phyloP scores from a whole-genome alignment of 1,140 invertebrate genomes.

The Coenobita brevimanus region DNA sequence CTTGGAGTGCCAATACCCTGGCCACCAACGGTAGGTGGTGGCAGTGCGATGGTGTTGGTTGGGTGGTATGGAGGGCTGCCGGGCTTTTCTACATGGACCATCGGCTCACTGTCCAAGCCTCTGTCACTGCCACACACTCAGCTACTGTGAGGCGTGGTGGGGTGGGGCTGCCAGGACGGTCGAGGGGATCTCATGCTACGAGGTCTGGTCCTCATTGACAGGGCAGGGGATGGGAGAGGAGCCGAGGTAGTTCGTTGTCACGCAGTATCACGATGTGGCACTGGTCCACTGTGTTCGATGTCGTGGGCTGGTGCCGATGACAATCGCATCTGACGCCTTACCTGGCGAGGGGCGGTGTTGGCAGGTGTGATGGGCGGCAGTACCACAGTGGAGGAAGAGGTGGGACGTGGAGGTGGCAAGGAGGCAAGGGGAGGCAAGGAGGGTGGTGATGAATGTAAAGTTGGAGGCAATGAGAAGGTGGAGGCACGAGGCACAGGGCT shows the following conservation, averaged over 20 bases:
- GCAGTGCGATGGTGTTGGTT: too few species aligned
- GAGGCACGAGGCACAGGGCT: conserved; percentile 21
- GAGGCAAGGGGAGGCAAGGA: conserved; percentile 49
- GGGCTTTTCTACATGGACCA: too few species aligned
- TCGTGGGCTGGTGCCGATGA: conserved; percentile 53
- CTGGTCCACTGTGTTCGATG: conserved; percentile 1
- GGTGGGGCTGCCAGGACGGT: too few species aligned
- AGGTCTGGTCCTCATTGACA: too few species aligned
- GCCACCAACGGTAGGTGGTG: too few species aligned
- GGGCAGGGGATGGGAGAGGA: background rate
- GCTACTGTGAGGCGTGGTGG: too few species aligned
- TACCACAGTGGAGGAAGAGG: conserved; percentile 31
- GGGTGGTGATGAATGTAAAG: conserved; percentile 41
- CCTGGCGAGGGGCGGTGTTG: conserved; percentile 44
- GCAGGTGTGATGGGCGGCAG: conserved; percentile 52
- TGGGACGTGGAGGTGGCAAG: background rate
- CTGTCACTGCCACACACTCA: too few species aligned
- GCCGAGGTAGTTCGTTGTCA: conserved; percentile 35
- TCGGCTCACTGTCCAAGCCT: too few species aligned
- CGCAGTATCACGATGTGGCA: conserved; percentile 30
- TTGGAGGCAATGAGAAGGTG: conserved; percentile 46
- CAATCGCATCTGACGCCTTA: conserved; percentile 57
- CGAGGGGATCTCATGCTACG: too few species aligned
- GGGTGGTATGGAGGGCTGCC: too few species aligned
- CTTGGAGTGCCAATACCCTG: too few species aligned